Conservation (phyloP, 2,797 vertebrate species). For the Nannoperca obscura region DNA sequence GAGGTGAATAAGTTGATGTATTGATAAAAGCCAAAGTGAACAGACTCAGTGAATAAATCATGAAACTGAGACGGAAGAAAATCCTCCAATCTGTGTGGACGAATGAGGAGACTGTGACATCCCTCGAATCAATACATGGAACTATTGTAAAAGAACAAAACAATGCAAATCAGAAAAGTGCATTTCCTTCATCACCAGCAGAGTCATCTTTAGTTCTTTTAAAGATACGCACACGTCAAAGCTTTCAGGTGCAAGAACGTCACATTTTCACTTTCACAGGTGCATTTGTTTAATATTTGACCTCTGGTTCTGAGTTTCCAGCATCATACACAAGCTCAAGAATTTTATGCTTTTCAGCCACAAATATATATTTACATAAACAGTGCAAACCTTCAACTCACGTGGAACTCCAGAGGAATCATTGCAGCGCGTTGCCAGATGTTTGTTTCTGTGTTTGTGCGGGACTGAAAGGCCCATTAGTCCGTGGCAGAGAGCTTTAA, state of each 20-base stretch:
- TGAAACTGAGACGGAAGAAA: too few species aligned
- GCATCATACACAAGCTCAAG: neutral
- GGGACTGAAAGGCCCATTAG: slow-evolving; percentile 21
- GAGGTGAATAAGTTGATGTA: too few species aligned
- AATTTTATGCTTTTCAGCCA: neutral
- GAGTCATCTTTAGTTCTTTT: neutral
- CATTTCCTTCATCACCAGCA: neutral
- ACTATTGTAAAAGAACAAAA: too few species aligned
- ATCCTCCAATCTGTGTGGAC: too few species aligned
- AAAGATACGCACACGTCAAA: neutral
- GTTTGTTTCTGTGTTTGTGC: neutral
- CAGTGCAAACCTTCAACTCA: neutral
- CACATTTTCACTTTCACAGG: neutral
- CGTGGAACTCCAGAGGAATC: neutral
- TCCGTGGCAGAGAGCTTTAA: slow-evolving; percentile 10
- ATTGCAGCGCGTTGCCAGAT: neutral
- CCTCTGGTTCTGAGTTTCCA: neutral
- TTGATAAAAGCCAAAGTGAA: too few species aligned
- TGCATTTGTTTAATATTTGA: too few species aligned
- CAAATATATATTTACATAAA: too few species aligned
- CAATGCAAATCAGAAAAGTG: too few species aligned
- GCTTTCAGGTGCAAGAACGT: too few species aligned
- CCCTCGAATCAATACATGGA: too few species aligned
- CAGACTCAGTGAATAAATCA: too few species aligned
- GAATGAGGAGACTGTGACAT: too few species aligned